Conservation (phyloP, 1,140 invertebrate genomes). For the Lamellibrachia luymesi region DNA sequence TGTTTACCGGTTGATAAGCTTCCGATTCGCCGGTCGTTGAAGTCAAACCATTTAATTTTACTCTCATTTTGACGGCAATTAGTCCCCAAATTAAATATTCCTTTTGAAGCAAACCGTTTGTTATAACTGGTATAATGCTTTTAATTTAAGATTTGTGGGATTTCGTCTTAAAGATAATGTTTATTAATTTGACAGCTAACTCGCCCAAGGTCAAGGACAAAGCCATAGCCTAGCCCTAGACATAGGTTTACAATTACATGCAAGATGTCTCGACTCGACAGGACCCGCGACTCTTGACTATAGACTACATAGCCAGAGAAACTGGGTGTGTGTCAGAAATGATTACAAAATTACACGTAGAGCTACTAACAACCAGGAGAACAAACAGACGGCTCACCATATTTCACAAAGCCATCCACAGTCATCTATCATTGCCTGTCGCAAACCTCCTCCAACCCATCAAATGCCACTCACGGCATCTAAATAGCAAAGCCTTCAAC, state of each 20-base stretch:
- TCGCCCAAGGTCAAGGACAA: conserved; percentile 3
- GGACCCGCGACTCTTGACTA: not conserved
- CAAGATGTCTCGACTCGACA: not conserved
- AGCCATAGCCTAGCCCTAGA: no score
- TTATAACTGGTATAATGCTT: not conserved
- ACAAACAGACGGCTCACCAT: no score
- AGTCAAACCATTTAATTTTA: not conserved
- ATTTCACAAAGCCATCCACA: no score
- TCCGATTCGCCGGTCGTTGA: not conserved
- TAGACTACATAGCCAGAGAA: no score
- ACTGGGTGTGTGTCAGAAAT: no score
- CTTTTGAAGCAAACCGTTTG: not conserved
- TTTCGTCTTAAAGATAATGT: not conserved
- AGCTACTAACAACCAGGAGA: no score
- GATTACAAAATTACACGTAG: no score
- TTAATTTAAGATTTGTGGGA: not conserved
- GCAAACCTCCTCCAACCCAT: no score
- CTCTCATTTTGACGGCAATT: not conserved
- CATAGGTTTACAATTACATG: not conserved
- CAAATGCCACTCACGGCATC: no score
- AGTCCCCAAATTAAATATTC: not conserved
- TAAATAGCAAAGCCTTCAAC: no score
- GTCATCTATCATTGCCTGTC: no score
- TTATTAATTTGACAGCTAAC: not conserved
- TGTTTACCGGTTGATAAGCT: not conserved